phyloP scores from a whole-genome alignment of 2,113 vertebrate species.

The Oreochromis niloticus region DNA sequence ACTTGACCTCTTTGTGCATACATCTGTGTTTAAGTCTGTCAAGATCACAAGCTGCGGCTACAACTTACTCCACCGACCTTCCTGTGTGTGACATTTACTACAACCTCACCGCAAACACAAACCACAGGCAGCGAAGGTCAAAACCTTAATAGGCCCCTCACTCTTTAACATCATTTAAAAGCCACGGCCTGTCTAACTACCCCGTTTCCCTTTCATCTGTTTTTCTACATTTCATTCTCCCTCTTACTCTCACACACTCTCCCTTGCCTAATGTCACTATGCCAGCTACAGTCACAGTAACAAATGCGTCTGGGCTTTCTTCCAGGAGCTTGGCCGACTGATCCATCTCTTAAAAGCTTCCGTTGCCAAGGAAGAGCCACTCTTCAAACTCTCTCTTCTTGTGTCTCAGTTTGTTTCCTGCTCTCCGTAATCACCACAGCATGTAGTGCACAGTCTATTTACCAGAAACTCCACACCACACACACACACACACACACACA shows the following conservation, averaged over 20 bases:
- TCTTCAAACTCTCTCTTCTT: conserved; percentile 6
- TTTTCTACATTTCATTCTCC: not conserved
- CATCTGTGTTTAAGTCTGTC: conserved; percentile 19
- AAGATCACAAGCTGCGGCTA: conserved; percentile 10
- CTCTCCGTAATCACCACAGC: conserved; percentile 11
- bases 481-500: not conserved
- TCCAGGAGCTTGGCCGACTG: conserved; percentile 27
- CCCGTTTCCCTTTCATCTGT: not conserved
- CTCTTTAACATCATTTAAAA: conserved; percentile 20
- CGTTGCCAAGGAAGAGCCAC: conserved; percentile 40
- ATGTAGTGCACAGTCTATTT: not conserved
- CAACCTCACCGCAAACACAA: not conserved
- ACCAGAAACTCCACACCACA: not conserved
- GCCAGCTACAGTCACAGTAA: conserved; percentile 25
- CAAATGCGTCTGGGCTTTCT: conserved; percentile 23
- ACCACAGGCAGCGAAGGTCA: conserved; percentile 33
- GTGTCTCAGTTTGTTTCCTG: conserved; percentile 9
- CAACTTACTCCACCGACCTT: conserved; percentile 1
- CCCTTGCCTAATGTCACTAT: not conserved
- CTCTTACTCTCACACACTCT: not conserved
- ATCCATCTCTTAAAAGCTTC: conserved; percentile 50
- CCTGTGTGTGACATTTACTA: conserved; percentile 30
- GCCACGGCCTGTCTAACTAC: not conserved
- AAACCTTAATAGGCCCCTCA: not conserved
- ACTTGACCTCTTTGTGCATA: conserved; percentile 29